phyloP scores from a whole-genome alignment of 2,113 vertebrate genomes.

The Pterocles gutturalis region DNA sequence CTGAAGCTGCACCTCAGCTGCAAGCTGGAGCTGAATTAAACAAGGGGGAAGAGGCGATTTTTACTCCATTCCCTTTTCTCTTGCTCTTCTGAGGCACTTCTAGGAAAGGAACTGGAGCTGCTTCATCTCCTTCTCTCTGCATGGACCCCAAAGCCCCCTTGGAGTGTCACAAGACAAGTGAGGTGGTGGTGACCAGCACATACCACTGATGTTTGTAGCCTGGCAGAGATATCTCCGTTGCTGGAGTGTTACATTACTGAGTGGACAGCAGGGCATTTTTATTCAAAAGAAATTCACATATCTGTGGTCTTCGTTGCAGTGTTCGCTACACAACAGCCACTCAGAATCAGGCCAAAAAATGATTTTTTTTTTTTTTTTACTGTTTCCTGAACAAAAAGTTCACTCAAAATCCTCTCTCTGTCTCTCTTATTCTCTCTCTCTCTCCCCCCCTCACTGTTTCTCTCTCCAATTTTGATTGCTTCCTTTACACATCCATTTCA shows the following conservation, averaged over 20 bases:
- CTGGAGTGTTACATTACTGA: neutral
- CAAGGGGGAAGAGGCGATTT: neutral
- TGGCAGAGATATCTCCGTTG: neutral
- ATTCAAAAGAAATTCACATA: neutral
- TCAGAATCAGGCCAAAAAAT: neutral
- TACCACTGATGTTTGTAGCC: neutral
- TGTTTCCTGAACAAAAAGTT: neutral
- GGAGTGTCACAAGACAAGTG: neutral
- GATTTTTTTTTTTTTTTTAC: neutral
- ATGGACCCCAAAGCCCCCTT: neutral
- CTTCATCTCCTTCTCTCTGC: neutral
- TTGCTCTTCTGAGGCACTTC: neutral
- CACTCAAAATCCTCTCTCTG: neutral
- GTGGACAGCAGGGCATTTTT: neutral
- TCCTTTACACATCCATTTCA: constrained; percentile 54
- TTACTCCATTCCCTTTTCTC: neutral
- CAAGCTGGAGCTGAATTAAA: neutral
- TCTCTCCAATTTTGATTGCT: constrained; percentile 18
- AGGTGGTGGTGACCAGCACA: neutral
- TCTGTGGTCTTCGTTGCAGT: neutral
- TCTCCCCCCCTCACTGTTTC: neutral
- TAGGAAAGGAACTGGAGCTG: neutral
- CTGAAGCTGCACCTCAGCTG: neutral
- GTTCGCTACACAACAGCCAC: neutral
- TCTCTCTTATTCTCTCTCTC: neutral